These are phyloP conservation scores for Caenorhabditis virilis DNA, from an alignment of 2,888 invertebrate genomes.

Conservation along the genomic window DNA sequence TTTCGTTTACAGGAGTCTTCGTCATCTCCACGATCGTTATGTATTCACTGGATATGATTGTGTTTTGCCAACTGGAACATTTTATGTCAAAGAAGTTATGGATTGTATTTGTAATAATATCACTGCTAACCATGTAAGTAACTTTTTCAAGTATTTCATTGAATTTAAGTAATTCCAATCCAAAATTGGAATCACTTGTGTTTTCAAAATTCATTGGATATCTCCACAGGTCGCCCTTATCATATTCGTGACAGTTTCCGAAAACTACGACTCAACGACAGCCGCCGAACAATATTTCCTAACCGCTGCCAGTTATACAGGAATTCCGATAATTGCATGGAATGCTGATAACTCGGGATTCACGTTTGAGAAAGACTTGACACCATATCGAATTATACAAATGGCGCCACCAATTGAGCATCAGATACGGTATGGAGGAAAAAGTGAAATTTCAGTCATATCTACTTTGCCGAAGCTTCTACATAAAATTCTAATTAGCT, in stretches of 20 bases:
- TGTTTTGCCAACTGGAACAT: slow-evolving; percentile 61
- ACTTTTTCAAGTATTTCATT: no score
- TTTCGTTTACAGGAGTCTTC: slow-evolving; percentile 45
- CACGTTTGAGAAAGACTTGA: slow-evolving; percentile 58
- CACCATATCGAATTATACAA: slow-evolving; percentile 74
- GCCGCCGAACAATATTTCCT: slow-evolving; percentile 63
- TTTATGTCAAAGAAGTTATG: slow-evolving; percentile 61
- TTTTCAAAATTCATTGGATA: no score
- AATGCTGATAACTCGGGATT: slow-evolving; percentile 92
- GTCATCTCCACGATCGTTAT: slow-evolving; percentile 49
- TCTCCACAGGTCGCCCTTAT: slow-evolving; percentile 61
- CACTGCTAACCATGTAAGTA: slow-evolving; percentile 40
- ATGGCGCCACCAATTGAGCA: slow-evolving; percentile 94
- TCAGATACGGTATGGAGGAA: slow-evolving; percentile 92
- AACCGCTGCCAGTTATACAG: slow-evolving; percentile 69
- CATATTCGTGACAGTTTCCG: slow-evolving; percentile 61
- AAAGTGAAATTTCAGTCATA: no score
- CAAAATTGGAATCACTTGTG: no score
- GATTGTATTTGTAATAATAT: slow-evolving; percentile 63
- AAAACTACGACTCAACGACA: slow-evolving; percentile 60
- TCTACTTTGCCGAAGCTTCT: no score
- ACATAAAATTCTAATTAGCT: no score
- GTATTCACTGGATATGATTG: slow-evolving; percentile 58
- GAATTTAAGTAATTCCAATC: no score
- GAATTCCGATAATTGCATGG: slow-evolving; percentile 95